Percentiles rank a stretch among this genome's conserved stretches.
These are phyloP conservation scores for Pelodytes ibericus DNA, from an alignment of 2,797 vertebrate genomes.

Conservation along the genomic window DNA sequence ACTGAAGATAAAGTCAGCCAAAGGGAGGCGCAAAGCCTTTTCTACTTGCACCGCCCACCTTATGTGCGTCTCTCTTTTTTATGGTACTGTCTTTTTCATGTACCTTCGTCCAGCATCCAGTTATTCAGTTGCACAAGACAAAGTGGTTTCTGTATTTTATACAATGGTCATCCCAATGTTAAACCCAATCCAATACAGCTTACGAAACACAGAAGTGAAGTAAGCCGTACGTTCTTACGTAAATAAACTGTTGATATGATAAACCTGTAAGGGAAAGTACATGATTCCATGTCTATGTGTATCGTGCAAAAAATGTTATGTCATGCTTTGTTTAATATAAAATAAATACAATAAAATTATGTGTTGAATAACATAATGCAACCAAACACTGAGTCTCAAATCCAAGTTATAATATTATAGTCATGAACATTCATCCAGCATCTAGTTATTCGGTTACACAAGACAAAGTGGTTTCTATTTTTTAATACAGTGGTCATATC, in stretches of 20 bases:
- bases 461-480: too few relatives aligned
- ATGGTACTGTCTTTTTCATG: conserved; percentile 65
- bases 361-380: too few relatives aligned
- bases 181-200: conserved; percentile 67
- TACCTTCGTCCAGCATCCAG: conserved; percentile 62
- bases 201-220: conserved; percentile 65
- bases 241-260: conserved; percentile 19
- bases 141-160: conserved; percentile 64
- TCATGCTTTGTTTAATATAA: too few relatives aligned
- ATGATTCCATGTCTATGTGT: too few relatives aligned
- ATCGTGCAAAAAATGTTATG: too few relatives aligned
- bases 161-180: conserved; percentile 65
- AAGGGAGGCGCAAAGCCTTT: conserved; percentile 62
- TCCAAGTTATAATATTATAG: too few relatives aligned
- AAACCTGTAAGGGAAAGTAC: too few relatives aligned
- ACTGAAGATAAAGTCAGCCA: conserved; percentile 58
- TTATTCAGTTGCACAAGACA: conserved; percentile 60
- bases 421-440: too few relatives aligned
- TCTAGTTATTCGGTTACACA: too few relatives aligned
- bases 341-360: too few relatives aligned
- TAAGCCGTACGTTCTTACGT: conserved; percentile 49
- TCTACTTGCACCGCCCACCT: conserved; percentile 69
- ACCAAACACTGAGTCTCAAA: too few relatives aligned
- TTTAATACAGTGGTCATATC: too few relatives aligned
- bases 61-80: conserved; percentile 64